Conservation (phyloP, 2,888 invertebrate genomes). For the Latrodectus elegans region DNA sequence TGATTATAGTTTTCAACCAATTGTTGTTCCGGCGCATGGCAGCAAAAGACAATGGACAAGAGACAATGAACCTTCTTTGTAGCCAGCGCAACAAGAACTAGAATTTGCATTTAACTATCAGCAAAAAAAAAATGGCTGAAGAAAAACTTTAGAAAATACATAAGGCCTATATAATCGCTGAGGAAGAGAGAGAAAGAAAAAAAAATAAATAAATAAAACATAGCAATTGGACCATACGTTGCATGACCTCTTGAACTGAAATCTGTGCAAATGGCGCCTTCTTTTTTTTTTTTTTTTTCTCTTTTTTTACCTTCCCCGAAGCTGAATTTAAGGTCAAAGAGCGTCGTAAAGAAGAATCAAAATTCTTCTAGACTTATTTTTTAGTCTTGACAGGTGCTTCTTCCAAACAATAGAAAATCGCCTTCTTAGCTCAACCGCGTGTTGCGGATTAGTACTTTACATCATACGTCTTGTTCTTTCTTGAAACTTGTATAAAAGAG, state of each 20-base stretch:
- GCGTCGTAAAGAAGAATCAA: constrained; percentile 61
- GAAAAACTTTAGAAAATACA: constrained; percentile 31
- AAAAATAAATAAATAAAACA: no score
- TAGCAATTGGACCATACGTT: constrained; percentile 5
- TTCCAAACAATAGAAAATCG: constrained; percentile 39
- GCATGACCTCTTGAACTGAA: constrained; percentile 51
- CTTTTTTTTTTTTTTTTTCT: background rate
- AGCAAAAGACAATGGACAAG: constrained; percentile 15
- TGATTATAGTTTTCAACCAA: constrained; percentile 23
- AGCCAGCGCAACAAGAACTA: background rate
- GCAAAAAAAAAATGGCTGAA: constrained; percentile 21
- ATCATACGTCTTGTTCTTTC: background rate
- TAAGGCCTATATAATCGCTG: constrained; percentile 38
- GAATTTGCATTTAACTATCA: constrained; percentile 49
- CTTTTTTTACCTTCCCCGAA: constrained; percentile 1
- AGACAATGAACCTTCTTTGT: constrained; percentile 34
- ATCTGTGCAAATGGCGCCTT: constrained; percentile 52
- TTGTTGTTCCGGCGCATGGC: background rate
- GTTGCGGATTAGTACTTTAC: background rate
- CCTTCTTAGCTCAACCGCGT: constrained; percentile 1
- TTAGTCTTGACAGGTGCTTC: constrained; percentile 42
- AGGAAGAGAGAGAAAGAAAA: constrained; percentile 17
- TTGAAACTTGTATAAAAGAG: background rate
- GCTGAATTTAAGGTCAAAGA: constrained; percentile 49
- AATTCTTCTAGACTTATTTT: constrained; percentile 39